Base-by-base conservation (phyloP, 2,113 vertebrate species). In the Poeciliopsis prolifica region DNA sequence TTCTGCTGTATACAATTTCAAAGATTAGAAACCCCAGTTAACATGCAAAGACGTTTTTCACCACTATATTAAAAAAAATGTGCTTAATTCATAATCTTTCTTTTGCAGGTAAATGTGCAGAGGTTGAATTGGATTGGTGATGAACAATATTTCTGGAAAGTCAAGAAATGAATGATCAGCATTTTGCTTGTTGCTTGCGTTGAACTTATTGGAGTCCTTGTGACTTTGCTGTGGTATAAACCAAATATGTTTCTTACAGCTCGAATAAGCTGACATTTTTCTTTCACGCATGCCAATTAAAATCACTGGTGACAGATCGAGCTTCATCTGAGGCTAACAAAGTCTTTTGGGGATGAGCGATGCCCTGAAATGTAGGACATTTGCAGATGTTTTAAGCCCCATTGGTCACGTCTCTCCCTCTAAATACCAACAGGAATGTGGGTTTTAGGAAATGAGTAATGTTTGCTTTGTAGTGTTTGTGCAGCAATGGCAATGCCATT, bases 381-480 rank as follows among this genome's bases (percentile, higher is more conserved):
- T 58, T 58, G 22, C 24, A 58, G 24, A 48, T 19, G 44, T 48
- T 30, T 81, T 29, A 68, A 82, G 51, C 77, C 31, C 68, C 19
- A 37, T 42, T 24, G 12, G 15, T 4, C 60, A 61, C 26, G 54
- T 72, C 70, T 12, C 29, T 70, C 69, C 68, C 24, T 72, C 72
- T n/a, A 33, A 83, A 85, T 78, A 83, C 51, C 81, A 17, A 79
- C 63, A 73, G 72, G 83, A 92, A 91, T 92, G 85, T 76, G 68
- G 78, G 80, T 80, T 82, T 75, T 77, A 88, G 87, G 90, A 91
- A 91, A 85, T 89, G 73, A 84, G 70, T 70, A 82, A 81, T 92
- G 87, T 92, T 93, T 89, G 70, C 78, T 84, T 62, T 87, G 76
- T 72, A 48, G 80, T 87, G 89, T 91, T 90, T 87, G 75, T 88